Evolutionary conservation across 2,888 invertebrate species (phyloP), one percentile per base, ranked within the genome.

Genomic region (Sisyra nigra): DNA sequence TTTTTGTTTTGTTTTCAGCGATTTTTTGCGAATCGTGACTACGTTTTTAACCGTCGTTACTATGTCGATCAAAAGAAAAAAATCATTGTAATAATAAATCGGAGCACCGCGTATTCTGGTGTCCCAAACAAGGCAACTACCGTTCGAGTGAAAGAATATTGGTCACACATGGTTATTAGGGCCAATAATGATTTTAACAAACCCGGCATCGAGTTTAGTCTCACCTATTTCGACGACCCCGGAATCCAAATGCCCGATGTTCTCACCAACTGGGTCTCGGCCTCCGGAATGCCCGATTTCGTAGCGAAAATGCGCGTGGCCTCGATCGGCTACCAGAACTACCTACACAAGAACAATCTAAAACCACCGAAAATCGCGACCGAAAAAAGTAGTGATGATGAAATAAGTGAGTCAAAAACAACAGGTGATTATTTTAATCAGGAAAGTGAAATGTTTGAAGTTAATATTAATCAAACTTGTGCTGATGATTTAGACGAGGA

Each of bases 171-270:
- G 80, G 82, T 88, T 1, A 81, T 89, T 42, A 78, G 74, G 59
- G 82, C 85, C 0, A 15, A 15, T 3, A 71, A 68, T 1, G 66
- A 69, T 44, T 63, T 72, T 44, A 66, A 74, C 35, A 62, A 75
- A 59, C 67, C 71, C 14, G 84, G 85, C 9, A 72, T 83, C 54
- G 83, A 89, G 59, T 89, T 87, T 61, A 78, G 81, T 31, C 62
- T 89, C 32, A 89, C 88, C 0, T 89, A 89, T 61, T 89, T 80
- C 61, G 89, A 89, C 58, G 84, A 88, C 66, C 87, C 89, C 7
- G 87, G 85, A 0, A 66, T 79, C 3, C 75, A 78, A 40, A 74
- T 89, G 52, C 84, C 88, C 0, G 68, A 79, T 7, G 67, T 76
- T 33, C 66, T 83, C 36, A 74, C 76, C 17, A 67, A 76, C 1